Percentiles rank a stretch among this genome's conserved stretches.
These are phyloP conservation scores for Lagodon rhomboides DNA, from an alignment of 2,797 vertebrate genomes.

Conservation along the genomic window DNA sequence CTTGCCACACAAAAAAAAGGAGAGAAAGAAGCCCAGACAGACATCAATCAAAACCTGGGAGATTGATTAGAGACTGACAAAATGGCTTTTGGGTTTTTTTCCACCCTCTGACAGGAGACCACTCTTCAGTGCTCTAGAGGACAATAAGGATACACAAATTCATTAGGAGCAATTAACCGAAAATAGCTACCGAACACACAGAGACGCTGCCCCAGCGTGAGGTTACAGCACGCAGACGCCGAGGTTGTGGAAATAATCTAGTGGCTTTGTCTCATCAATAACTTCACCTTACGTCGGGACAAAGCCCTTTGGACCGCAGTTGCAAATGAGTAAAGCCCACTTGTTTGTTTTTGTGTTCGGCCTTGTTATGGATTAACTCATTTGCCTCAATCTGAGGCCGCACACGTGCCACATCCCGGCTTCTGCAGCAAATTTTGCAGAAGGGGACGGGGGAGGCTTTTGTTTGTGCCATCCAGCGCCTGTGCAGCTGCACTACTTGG, in stretches of 20 bases:
- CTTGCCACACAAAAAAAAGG: slow-evolving; percentile 36
- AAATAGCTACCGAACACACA: slow-evolving; percentile 70
- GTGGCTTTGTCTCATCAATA: slow-evolving; percentile 53
- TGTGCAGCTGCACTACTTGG: slow-evolving; percentile 84
- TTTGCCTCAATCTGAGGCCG: slow-evolving; percentile 58
- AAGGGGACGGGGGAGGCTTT: slow-evolving; percentile 50
- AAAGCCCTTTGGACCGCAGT: slow-evolving; percentile 48
- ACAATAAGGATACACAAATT: slow-evolving; percentile 84
- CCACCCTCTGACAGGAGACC: slow-evolving; percentile 59
- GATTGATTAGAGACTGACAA: slow-evolving; percentile 74
- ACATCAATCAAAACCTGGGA: slow-evolving; percentile 78
- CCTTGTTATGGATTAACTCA: slow-evolving; percentile 66
- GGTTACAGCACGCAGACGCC: slow-evolving; percentile 29
- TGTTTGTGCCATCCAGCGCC: slow-evolving; percentile 75
- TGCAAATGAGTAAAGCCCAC: slow-evolving; percentile 48
- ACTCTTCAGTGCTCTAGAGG: slow-evolving; percentile 75
- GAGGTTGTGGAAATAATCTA: slow-evolving; percentile 51
- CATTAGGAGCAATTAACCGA: slow-evolving; percentile 81
- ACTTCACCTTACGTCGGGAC: slow-evolving; percentile 41
- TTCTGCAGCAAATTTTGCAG: slow-evolving; percentile 47
- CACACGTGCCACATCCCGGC: slow-evolving; percentile 57
- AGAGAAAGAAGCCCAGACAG: slow-evolving; percentile 58
- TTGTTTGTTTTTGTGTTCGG: slow-evolving; percentile 66
- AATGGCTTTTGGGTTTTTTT: slow-evolving; percentile 27
- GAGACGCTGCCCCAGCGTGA: slow-evolving; percentile 38